A percentile compares a stretch with the other conserved stretches of the same genome.
Conservation (phyloP, 2,888 invertebrate species). For the Didymodactylos carnosus region DNA sequence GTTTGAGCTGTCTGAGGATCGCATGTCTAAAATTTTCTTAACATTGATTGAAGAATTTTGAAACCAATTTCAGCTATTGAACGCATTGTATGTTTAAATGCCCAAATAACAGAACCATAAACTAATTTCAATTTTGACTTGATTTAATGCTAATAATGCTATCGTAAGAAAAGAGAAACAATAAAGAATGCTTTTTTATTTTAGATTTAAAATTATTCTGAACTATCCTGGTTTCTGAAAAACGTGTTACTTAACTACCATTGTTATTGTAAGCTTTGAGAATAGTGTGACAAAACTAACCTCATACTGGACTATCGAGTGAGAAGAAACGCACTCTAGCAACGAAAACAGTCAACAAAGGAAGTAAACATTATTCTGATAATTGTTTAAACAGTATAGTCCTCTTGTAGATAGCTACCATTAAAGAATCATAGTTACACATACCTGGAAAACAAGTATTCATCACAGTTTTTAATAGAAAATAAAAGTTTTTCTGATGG, state of each 20-base stretch:
- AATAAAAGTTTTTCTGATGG: constrained; percentile 89
- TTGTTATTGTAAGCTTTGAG: too few relatives aligned
- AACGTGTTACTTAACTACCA: too few relatives aligned
- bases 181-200: not conserved
- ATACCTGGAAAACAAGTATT: constrained; percentile 35
- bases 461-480: constrained; percentile 69
- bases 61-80: constrained; percentile 24
- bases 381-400: too few relatives aligned
- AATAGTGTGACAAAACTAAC: too few relatives aligned
- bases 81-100: constrained; percentile 97
- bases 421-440: too few relatives aligned
- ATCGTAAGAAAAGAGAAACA: not conserved
- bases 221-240: too few relatives aligned
- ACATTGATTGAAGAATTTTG: constrained; percentile 58
- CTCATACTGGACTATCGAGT: too few relatives aligned
- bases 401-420: too few relatives aligned
- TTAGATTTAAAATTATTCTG: not conserved
- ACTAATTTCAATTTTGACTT: constrained; percentile 91
- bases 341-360: too few relatives aligned
- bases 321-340: too few relatives aligned
- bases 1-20: constrained; percentile 57
- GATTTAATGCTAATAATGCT: constrained; percentile 50
- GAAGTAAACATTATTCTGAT: too few relatives aligned
- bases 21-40: constrained; percentile 41
- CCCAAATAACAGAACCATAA: constrained; percentile 96